Evolutionary conservation across 2,888 invertebrate species (phyloP).

Genomic region (Stenolophus ochropezus): DNA sequence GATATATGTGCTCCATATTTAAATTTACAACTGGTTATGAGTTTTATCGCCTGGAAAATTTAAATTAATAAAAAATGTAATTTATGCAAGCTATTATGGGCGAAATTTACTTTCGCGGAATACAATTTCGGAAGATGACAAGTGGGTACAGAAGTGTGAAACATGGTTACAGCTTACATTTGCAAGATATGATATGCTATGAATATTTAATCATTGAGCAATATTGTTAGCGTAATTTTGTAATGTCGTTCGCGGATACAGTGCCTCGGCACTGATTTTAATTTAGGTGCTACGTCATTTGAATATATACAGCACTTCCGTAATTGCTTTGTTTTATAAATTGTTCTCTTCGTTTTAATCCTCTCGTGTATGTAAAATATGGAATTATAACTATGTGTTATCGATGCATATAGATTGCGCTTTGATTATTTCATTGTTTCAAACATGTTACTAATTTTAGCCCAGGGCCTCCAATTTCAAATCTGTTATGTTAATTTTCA

Average conservation of each 20-base stretch:
- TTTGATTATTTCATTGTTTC: background rate
- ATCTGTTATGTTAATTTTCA: background rate
- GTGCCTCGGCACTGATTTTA: slow-evolving; percentile 2
- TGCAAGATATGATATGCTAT: slow-evolving; percentile 51
- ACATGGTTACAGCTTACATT: slow-evolving; percentile 48
- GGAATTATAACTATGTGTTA: background rate
- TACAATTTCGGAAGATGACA: slow-evolving; percentile 47
- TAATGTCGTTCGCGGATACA: slow-evolving; percentile 26
- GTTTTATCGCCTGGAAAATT: slow-evolving; percentile 43
- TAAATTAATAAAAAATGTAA: slow-evolving; percentile 53
- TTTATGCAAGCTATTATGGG: slow-evolving; percentile 49
- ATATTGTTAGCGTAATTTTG: slow-evolving; percentile 48
- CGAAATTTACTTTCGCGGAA: slow-evolving; percentile 49
- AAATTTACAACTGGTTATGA: slow-evolving; percentile 45
- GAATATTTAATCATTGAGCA: slow-evolving; percentile 51
- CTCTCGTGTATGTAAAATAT: background rate
- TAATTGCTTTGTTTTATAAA: slow-evolving; percentile 25
- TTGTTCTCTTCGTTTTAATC: slow-evolving; percentile 5
- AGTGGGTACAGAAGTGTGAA: slow-evolving; percentile 47
- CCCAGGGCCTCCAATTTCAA: background rate
- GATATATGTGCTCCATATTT: slow-evolving; percentile 31
- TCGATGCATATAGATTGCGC: background rate
- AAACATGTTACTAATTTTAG: background rate
- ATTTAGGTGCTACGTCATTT: slow-evolving; percentile 28
- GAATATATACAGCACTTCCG: slow-evolving; percentile 9